Conservation (phyloP, 2,113 vertebrate genomes). For the Rhineura floridana region DNA sequence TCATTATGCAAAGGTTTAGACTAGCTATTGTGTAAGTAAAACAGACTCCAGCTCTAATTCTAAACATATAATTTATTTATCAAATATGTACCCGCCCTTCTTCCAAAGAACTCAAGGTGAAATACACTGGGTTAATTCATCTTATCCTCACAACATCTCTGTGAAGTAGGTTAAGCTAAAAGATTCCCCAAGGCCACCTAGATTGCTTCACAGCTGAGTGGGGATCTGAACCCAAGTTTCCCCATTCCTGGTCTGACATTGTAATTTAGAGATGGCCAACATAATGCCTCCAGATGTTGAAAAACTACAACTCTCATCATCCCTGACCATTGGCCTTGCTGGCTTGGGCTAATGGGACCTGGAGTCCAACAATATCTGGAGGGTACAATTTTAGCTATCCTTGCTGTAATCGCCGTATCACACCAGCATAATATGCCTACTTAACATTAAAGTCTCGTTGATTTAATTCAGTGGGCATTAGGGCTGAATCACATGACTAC, state of each 20-base stretch:
- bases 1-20: conserved; percentile 23
- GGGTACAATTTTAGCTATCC: too few species aligned
- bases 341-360: too few species aligned
- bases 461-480: background rate
- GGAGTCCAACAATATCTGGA: too few species aligned
- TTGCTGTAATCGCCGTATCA: background rate
- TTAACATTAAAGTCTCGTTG: too few species aligned
- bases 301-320: too few species aligned
- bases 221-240: too few species aligned
- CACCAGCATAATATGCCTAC: background rate
- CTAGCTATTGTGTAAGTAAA: conserved; percentile 1
- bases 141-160: background rate
- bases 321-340: too few species aligned
- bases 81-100: background rate
- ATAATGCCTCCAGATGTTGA: too few species aligned
- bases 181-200: background rate
- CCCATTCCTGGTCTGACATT: background rate
- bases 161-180: background rate
- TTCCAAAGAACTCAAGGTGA: background rate
- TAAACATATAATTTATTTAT: background rate
- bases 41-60: background rate
- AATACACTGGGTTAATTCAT: background rate
- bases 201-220: too few species aligned
- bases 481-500: background rate
- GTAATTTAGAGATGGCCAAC: too few species aligned